phyloP scores from a whole-genome alignment of 2,113 vertebrate species.

The Fulica atra region DNA sequence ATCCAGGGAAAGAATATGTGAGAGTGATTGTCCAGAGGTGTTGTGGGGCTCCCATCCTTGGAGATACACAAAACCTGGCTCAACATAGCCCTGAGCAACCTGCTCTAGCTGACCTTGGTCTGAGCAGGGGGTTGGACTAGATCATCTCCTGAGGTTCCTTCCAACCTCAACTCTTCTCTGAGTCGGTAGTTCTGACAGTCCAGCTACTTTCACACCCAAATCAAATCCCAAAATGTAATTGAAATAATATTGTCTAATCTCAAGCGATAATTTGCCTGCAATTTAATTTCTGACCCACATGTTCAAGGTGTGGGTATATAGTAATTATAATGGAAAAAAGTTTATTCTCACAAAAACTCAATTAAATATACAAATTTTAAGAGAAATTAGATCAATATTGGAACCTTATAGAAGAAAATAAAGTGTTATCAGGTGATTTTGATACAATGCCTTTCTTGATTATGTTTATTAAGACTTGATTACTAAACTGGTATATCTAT shows the following conservation, averaged over 20 bases:
- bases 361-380: not conserved
- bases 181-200: not conserved
- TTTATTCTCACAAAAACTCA: not conserved
- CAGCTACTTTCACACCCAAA: not conserved
- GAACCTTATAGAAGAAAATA: not conserved
- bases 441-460: conserved; percentile 8
- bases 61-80: not conserved
- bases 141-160: not conserved
- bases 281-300: conserved; percentile 1
- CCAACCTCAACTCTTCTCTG: not conserved
- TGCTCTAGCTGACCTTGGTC: not conserved
- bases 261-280: not conserved
- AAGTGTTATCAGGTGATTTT: not conserved
- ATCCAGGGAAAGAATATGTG: not conserved
- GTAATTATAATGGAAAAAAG: not conserved
- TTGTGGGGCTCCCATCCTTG: not conserved
- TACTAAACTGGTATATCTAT: conserved; percentile 26
- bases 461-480: conserved; percentile 54
- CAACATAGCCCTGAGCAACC: not conserved
- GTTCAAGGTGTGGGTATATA: not conserved
- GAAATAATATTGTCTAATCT: not conserved
- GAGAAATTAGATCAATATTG: not conserved
- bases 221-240: not conserved
- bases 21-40: not conserved
- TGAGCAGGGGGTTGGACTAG: not conserved